These are phyloP conservation scores for Aradophagus sp. DNA, from an alignment of 1,140 invertebrate species.

Conservation along the genomic window DNA sequence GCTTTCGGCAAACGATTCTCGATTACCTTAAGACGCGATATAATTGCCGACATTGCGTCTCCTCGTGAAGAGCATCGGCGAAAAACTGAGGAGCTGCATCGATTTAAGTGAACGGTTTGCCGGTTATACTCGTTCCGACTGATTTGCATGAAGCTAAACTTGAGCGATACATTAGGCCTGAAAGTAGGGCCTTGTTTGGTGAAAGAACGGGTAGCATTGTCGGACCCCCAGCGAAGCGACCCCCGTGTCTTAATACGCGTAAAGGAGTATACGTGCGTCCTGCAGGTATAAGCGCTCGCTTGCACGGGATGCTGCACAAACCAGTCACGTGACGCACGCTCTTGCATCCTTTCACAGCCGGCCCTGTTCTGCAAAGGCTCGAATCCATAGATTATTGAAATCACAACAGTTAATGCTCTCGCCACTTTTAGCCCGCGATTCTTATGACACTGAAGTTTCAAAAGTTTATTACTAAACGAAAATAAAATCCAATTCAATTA, in stretches of 20 bases:
- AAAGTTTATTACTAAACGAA: no score
- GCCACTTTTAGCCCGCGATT: no score
- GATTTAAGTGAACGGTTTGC: slow-evolving; percentile 54
- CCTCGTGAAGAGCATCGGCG: slow-evolving; percentile 49
- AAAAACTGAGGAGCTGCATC: slow-evolving; percentile 59
- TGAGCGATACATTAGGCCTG: slow-evolving; percentile 57
- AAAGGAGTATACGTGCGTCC: slow-evolving; percentile 42
- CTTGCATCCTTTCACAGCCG: slow-evolving; percentile 32
- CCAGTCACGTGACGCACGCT: slow-evolving; percentile 43
- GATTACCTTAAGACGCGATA: slow-evolving; percentile 12
- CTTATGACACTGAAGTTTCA: no score
- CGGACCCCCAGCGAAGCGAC: slow-evolving; percentile 70
- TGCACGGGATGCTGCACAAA: slow-evolving; percentile 47
- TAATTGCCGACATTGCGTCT: slow-evolving; percentile 35
- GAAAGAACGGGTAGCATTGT: slow-evolving; percentile 65
- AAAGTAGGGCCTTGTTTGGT: slow-evolving; percentile 64
- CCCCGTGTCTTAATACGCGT: slow-evolving; percentile 47
- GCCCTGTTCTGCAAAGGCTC: slow-evolving; percentile 16
- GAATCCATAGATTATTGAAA: slow-evolving; percentile 15
- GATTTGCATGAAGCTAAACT: slow-evolving; percentile 74
- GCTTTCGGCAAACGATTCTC: background rate
- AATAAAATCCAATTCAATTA: no score
- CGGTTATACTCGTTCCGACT: slow-evolving; percentile 65
- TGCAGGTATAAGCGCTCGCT: slow-evolving; percentile 33
- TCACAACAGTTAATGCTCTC: background rate